These are phyloP conservation scores for Xenopus borealis DNA, from an alignment of 2,113 vertebrate genomes.

Conservation along the genomic window DNA sequence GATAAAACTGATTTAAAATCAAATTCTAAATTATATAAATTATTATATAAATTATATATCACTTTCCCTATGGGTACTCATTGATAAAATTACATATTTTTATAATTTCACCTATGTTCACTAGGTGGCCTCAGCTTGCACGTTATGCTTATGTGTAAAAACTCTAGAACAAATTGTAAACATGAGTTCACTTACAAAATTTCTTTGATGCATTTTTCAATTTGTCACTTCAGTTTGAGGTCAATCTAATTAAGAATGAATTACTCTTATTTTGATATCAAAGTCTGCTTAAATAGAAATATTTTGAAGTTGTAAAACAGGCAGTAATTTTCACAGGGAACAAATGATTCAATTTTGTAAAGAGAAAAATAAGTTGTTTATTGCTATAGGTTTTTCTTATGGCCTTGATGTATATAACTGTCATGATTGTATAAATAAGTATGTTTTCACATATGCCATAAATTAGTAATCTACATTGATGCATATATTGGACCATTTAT, in stretches of 20 bases:
- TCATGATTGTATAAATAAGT: too few relatives aligned
- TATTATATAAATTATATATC: too few relatives aligned
- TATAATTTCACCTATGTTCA: conserved; percentile 1
- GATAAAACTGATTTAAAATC: too few relatives aligned
- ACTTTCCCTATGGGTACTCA: too few relatives aligned
- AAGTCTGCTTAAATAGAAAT: conserved; percentile 35
- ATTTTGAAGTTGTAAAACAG: conserved; percentile 35
- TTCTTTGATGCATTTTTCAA: conserved; percentile 44
- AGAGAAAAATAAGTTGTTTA: neutral
- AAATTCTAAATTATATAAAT: too few relatives aligned
- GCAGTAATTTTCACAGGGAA: conserved; percentile 35
- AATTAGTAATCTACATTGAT: too few relatives aligned
- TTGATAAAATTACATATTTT: too few relatives aligned
- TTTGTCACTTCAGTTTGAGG: conserved; percentile 44
- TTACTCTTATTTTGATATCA: conserved; percentile 44
- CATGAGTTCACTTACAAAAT: conserved; percentile 38
- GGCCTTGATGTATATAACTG: too few relatives aligned
- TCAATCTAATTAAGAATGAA: conserved; percentile 41
- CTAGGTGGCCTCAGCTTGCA: conserved; percentile 35
- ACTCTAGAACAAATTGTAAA: conserved; percentile 7
- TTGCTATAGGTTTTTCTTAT: too few relatives aligned
- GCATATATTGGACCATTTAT: too few relatives aligned
- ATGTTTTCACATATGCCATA: too few relatives aligned
- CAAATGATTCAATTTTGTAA: conserved; percentile 1
- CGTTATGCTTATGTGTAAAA: conserved; percentile 6